Evolutionary conservation across 1,140 invertebrate species (phyloP).

Genomic region (Gonatopus flavifemur): DNA sequence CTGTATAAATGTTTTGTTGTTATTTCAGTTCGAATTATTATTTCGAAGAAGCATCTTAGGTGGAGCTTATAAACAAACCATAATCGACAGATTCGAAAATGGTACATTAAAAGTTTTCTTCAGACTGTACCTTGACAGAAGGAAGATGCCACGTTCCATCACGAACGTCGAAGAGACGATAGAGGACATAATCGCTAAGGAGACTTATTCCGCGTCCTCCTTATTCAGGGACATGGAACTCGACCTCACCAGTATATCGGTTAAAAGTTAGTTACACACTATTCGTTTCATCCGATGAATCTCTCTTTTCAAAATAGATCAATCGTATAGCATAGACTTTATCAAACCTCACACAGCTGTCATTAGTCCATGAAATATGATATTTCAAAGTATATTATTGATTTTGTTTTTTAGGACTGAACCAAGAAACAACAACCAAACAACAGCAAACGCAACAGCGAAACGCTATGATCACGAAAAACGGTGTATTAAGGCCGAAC

Average conservation of each 20-base stretch:
- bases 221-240: conserved; percentile 70
- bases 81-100: conserved; percentile 71
- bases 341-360: too few relatives aligned
- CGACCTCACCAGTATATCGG: conserved; percentile 64
- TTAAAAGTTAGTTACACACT: conserved; percentile 60
- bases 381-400: conserved; percentile 1
- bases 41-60: conserved; percentile 61
- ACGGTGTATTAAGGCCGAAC: conserved; percentile 45
- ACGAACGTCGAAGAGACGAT: conserved; percentile 69
- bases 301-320: background rate
- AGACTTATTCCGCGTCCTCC: conserved; percentile 66
- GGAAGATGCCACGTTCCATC: conserved; percentile 70
- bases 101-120: conserved; percentile 74
- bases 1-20: too few relatives aligned
- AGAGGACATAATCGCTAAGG: conserved; percentile 68
- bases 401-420: conserved; percentile 38
- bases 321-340: too few relatives aligned
- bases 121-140: conserved; percentile 71
- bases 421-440: conserved; percentile 26
- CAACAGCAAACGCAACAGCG: conserved; percentile 45
- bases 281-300: background rate
- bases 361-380: background rate
- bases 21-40: conserved; percentile 53
- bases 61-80: conserved; percentile 64
- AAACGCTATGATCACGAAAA: conserved; percentile 55